Evolutionary conservation across 2,888 invertebrate genomes (phyloP), one percentile per base, ranked within the genome.

Genomic region (Linnaemya vulpina): DNA sequence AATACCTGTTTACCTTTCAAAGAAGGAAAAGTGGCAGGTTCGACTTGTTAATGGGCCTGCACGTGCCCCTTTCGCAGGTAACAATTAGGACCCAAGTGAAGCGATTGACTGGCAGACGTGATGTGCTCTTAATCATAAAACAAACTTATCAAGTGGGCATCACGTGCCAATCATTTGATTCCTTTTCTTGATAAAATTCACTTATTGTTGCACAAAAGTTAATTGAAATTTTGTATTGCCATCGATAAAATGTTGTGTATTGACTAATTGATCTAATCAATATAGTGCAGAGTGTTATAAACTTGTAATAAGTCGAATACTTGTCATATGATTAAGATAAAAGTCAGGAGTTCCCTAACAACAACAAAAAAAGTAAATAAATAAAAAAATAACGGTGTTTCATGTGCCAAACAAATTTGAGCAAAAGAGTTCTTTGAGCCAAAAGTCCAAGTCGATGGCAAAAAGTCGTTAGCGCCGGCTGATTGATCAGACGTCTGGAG

Each of bases 291-390:
- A 53, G 20, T 9, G 38, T 38, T 38, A 10, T 38, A 53, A 68
- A 10, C 49, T 43, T 15, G 5, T 15, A 30, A 30, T n/a, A 63
- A 22, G 22, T 43, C 22, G 43, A 63, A 15, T 10, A 63, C 22
- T 5, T 65, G 7, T 46, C 46, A 65, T 7, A 65, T 43, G 65
- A 3, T 65, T 46, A 20, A 13, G 46, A 46, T 46, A 46, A 46
- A 8, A 30, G 5, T 43, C 40, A 43, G 40, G 40, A 13, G 40
- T 13, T 46, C 5, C 46, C 46, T 4, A n/a, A 46, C 3, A 30
- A 30, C 30, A 30, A 30, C 30, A 30, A 30, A 2, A 30, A 5
- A 3, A 30, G 5, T n/a, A 30, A 30, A 30, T 30, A 30, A 3
- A 5, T 30, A 8, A 1, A 38, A 5, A 10, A 38, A 38, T 38